Evolutionary conservation across 2,888 invertebrate species (phyloP), one percentile per base, ranked within the genome.

Genomic region (Aethes cnicana): DNA sequence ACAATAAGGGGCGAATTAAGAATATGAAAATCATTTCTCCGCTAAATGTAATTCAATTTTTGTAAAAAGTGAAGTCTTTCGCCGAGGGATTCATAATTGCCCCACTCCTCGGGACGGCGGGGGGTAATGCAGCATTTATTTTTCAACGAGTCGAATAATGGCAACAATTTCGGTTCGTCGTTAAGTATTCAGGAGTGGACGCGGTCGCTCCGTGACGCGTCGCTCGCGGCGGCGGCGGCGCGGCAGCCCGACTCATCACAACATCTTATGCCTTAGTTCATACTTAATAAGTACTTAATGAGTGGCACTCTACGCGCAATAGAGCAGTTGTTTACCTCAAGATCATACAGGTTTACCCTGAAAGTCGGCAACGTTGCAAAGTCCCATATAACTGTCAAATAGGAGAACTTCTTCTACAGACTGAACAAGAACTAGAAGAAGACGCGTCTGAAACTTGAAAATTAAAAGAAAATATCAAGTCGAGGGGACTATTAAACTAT

Each of bases 31-130:
- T 52, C 16, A 52, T 52, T 52, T 50, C 50, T 50, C 32, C 50
- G 43, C 43, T 52, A 32, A 46, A 52, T 39, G 52, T 52, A 52
- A 52, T 52, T 52, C 39, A 26, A 52, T 52, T 52, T 39, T 30
- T 32, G 39, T 17, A 33, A 39, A 50, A 46, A 52, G 52, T 52
- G 37, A 46, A 52, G 44, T 46, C 44, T 39, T 46, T 46, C 20
- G 26, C 44, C 33, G 39, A 46, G 52, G 52, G 52, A 52, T 46
- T 52, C 52, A 46, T 52, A 46, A 52, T 52, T 46, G 39, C 39
- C 49, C 14, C 48, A n/a, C 33, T 4, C 23, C 6, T 4, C 37
- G n/a, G 8, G 25, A 11, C 3, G 26, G 14, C 25, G 23, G 18
- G 20, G 32, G 23, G 25, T 52, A 52, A 39, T 52, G 52, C 46